A percentile compares a stretch with the other conserved stretches of the same genome.
These are phyloP conservation scores for Leucophenga maculata DNA, from an alignment of 2,888 invertebrate species.

Conservation along the genomic window DNA sequence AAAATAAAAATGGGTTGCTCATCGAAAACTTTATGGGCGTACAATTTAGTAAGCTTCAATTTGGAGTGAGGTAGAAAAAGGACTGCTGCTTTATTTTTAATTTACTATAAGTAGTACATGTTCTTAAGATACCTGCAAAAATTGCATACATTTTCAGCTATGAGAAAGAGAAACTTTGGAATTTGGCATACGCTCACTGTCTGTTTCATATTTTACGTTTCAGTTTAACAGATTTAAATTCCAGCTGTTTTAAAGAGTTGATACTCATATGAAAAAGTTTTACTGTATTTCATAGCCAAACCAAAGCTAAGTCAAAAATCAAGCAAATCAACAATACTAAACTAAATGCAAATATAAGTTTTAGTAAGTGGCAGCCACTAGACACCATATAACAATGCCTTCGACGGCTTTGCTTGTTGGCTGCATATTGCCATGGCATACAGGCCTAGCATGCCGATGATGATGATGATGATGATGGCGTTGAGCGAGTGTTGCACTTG, in stretches of 20 bases:
- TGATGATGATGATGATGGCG: conserved; percentile 10
- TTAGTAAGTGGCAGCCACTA: conserved; percentile 11
- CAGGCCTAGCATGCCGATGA: background rate
- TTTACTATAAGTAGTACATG: no score
- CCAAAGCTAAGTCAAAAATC: background rate
- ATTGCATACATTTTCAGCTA: no score
- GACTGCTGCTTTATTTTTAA: background rate
- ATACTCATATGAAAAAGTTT: background rate
- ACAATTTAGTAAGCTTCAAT: no score
- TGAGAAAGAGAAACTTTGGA: no score
- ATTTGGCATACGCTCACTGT: no score
- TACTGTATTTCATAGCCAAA: background rate
- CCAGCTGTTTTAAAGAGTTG: background rate
- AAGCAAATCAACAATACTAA: background rate
- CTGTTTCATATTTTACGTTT: no score
- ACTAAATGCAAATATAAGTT: conserved; percentile 8
- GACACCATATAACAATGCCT: conserved; percentile 16
- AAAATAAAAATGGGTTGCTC: conserved; percentile 43
- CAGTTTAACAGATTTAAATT: no score
- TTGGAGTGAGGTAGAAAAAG: background rate
- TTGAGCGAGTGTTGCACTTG: conserved; percentile 42
- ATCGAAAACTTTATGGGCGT: conserved; percentile 3
- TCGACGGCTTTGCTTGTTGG: background rate
- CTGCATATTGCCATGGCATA: background rate
- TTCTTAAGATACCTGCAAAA: no score